These are phyloP conservation scores for Sturmia bella DNA, from an alignment of 2,888 invertebrate genomes.

Conservation along the genomic window DNA sequence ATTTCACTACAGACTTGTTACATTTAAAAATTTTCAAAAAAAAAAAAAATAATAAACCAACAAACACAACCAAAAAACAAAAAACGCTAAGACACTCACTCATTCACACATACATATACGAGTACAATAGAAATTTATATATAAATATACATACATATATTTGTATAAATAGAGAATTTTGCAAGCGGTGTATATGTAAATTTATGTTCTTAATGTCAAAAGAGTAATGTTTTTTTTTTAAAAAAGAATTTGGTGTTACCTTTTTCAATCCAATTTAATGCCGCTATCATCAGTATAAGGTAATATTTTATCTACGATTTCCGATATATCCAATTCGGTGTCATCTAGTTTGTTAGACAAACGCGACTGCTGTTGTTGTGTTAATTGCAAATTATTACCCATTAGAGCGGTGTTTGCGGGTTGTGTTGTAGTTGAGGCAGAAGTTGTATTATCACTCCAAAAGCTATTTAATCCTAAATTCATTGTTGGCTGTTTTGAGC, in stretches of 20 bases:
- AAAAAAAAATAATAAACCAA: no score
- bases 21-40: constrained; percentile 48
- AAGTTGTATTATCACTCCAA: constrained; percentile 72
- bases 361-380: constrained; percentile 59
- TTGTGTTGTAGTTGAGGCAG: constrained; percentile 39
- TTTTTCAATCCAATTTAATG: constrained; percentile 76
- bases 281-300: constrained; percentile 78
- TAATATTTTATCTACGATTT: constrained; percentile 83
- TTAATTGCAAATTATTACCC: constrained; percentile 39
- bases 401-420: constrained; percentile 42
- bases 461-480: constrained; percentile 72
- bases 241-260: constrained; percentile 56
- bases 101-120: constrained; percentile 5
- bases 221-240: constrained; percentile 27
- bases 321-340: constrained; percentile 86
- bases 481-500: constrained; percentile 65
- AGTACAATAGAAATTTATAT: constrained; percentile 3
- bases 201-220: constrained; percentile 31
- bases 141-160: constrained; percentile 20
- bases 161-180: constrained; percentile 13
- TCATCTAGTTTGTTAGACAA: constrained; percentile 73
- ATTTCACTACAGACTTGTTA: constrained; percentile 34
- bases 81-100: constrained; percentile 51
- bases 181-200: constrained; percentile 29
- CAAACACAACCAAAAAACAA: no score